Conservation (phyloP, 1,140 invertebrate species). For the Listronotus oregonensis region DNA sequence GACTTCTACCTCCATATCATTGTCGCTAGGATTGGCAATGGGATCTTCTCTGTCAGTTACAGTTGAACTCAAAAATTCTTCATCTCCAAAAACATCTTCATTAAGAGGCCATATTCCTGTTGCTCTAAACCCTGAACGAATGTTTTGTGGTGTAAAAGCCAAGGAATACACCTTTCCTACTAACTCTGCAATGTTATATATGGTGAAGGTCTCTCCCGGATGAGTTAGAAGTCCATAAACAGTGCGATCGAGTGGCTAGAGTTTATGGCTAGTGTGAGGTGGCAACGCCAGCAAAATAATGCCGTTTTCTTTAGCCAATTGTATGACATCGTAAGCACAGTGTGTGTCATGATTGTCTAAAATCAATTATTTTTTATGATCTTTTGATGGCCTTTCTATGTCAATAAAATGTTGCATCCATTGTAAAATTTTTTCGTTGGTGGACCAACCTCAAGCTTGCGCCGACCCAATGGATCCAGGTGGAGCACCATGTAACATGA, state of each 20-base stretch:
- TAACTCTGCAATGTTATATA: constrained; percentile 12
- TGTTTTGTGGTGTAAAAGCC: constrained; percentile 7
- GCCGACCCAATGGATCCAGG: no score
- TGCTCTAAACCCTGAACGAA: constrained; percentile 9
- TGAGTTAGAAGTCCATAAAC: constrained; percentile 37
- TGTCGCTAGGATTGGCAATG: no score
- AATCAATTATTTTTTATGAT: no score
- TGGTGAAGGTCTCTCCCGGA: constrained; percentile 23
- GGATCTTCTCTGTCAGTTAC: no score
- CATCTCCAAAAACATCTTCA: background rate
- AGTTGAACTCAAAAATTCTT: no score
- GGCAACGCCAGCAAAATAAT: constrained; percentile 47
- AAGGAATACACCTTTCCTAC: constrained; percentile 16
- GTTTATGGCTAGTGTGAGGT: constrained; percentile 51
- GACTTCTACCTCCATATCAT: no score
- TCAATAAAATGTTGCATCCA: no score
- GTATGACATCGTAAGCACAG: constrained; percentile 2
- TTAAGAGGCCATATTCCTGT: constrained; percentile 19
- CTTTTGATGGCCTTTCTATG: no score
- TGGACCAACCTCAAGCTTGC: no score
- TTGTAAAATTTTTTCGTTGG: no score
- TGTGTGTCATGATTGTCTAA: no score
- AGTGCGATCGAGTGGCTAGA: constrained; percentile 52
- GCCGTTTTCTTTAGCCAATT: constrained; percentile 28
- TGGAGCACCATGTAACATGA: no score